Conservation (phyloP, 2,888 invertebrate genomes). For the Phalera bucephala region DNA sequence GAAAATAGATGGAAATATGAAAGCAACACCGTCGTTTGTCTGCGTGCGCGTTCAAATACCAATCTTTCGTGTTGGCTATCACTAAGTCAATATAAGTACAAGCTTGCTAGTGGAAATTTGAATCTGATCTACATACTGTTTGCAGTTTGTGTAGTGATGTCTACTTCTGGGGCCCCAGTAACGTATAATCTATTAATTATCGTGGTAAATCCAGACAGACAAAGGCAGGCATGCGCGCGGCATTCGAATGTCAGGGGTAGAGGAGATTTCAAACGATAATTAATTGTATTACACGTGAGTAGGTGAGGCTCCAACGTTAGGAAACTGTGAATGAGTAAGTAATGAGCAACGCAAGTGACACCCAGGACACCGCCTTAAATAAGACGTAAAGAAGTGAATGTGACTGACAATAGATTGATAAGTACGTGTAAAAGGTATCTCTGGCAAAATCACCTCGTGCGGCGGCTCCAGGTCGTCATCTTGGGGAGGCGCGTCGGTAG, state of each 20-base stretch:
- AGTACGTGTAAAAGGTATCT: slow-evolving; percentile 75
- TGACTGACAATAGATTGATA: slow-evolving; percentile 55
- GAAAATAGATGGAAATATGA: slow-evolving; percentile 23
- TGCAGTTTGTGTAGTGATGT: slow-evolving; percentile 9
- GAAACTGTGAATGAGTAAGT: slow-evolving; percentile 24
- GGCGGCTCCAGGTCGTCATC: slow-evolving; percentile 75
- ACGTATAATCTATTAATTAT: too few relatives aligned
- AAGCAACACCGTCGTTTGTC: slow-evolving; percentile 34
- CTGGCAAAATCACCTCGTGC: slow-evolving; percentile 83
- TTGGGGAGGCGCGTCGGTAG: slow-evolving; percentile 65
- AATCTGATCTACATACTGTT: slow-evolving; percentile 16
- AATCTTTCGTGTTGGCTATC: slow-evolving; percentile 7
- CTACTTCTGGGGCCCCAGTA: too few relatives aligned
- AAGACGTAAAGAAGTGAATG: slow-evolving; percentile 69
- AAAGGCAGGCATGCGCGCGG: too few relatives aligned
- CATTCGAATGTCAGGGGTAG: too few relatives aligned
- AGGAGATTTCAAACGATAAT: too few relatives aligned
- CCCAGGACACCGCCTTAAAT: slow-evolving; percentile 62
- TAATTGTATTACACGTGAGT: too few relatives aligned
- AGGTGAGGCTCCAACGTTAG: too few relatives aligned
- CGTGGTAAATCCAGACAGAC: too few relatives aligned
- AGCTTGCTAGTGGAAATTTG: slow-evolving; percentile 15
- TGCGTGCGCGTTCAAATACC: slow-evolving; percentile 17
- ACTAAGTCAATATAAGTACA: slow-evolving; percentile 5
- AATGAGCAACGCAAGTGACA: slow-evolving; percentile 61